Base-by-base conservation (phyloP, 2,888 invertebrate genomes). In the Mactromeris polynyma region DNA sequence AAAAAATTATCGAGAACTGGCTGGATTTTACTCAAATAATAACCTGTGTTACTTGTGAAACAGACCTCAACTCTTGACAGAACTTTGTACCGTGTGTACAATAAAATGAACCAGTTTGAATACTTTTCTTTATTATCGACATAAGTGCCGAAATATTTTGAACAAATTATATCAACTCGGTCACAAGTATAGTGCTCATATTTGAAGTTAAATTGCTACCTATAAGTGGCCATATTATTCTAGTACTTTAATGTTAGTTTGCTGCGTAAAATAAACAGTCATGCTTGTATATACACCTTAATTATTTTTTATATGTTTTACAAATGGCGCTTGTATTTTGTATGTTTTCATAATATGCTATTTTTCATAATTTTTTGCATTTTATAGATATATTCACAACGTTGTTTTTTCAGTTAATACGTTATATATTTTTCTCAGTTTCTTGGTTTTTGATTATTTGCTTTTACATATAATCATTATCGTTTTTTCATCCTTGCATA, bases 221-320 rank as follows among this genome's bases (percentile, higher is more conserved):
- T 6, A 64, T 26, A 64, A 26, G 58, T 26, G n/a, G 58, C 58
- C 58, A 64, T 64, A 64, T 21, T 64, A 64, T 7, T n/a, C 58
- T n/a, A n/a, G 26, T 64, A 64, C 9, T 26, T 26, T 26, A 26
- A 26, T n/a, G 11, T 64, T 26, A 26, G 9, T 64, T 64, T 64
- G 58, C 26, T 64, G 4, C 26, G 6, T 64, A 64, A 11, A 64
- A 64, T 64, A 64, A 26, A 64, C 58, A 46, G 46, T 3, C n/a
- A 58, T n/a, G 58, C 58, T 58, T 58, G 58, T 58, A 58, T 58
- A 58, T 58, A 58, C 58, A 73, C 73, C 73, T 73, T 73, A 73
- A 33, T 73, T 73, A 73, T 73, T 73, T 73, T 69, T 73, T 73
- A 73, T 26, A 73, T 36, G 36, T 73, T 73, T 33, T 36, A 36